These are phyloP conservation scores for Chaetogeoica ovagalla DNA, from an alignment of 2,888 invertebrate species.

Conservation along the genomic window DNA sequence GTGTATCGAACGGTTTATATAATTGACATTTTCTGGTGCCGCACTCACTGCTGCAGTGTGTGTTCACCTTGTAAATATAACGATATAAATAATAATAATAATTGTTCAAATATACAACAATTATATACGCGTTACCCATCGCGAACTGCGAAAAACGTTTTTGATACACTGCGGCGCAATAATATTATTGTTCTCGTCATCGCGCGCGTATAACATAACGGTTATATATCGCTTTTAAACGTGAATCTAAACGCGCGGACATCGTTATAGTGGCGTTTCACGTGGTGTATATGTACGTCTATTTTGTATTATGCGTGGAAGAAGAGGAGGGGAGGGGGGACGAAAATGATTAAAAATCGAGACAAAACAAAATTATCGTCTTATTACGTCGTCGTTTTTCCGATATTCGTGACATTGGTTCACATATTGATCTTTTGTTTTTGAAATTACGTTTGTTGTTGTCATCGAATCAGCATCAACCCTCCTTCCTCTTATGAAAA, in stretches of 20 bases:
- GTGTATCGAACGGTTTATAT: neutral
- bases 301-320: too few species aligned
- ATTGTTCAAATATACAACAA: too few species aligned
- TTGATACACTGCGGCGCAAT: neutral
- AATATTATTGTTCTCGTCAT: neutral
- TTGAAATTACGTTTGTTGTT: too few species aligned
- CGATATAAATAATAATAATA: neutral
- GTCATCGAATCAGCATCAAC: too few species aligned
- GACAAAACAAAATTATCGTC: too few species aligned
- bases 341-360: too few species aligned
- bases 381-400: too few species aligned
- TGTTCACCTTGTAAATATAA: constrained; percentile 24
- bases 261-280: neutral
- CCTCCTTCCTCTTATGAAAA: too few species aligned
- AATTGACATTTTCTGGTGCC: constrained; percentile 33
- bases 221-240: neutral
- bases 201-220: neutral
- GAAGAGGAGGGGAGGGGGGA: too few species aligned
- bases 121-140: constrained; percentile 9
- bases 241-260: neutral
- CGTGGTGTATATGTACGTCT: too few species aligned
- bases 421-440: too few species aligned
- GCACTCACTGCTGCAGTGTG: neutral
- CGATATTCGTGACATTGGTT: too few species aligned
- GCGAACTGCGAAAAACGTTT: constrained; percentile 15